Evolutionary conservation across 2,888 invertebrate species (phyloP).

Genomic region (Andrena hattorfiana): DNA sequence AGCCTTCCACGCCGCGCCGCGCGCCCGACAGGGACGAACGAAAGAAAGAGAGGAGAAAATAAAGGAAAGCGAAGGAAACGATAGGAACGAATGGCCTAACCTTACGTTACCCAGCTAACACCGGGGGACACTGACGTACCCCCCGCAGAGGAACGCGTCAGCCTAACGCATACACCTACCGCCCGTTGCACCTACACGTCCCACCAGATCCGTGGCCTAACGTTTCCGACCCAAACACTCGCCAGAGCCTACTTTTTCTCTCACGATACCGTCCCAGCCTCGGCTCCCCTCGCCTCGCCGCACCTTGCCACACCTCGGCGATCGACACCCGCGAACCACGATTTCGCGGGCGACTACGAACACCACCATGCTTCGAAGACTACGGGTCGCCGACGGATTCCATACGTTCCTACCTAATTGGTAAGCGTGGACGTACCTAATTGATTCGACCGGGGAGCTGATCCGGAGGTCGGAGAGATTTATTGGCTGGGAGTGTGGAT

Average conservation of each 20-base stretch:
- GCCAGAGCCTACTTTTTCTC: neutral
- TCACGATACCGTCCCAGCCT: neutral
- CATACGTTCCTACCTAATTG: too few species aligned
- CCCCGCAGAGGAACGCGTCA: constrained; percentile 79
- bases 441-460: too few species aligned
- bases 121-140: constrained; percentile 82
- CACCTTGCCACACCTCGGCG: too few species aligned
- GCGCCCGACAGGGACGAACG: constrained; percentile 38
- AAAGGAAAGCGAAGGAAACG: constrained; percentile 38
- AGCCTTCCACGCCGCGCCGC: constrained; percentile 57
- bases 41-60: neutral
- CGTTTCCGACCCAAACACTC: neutral
- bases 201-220: neutral
- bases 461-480: too few species aligned
- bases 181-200: constrained; percentile 20
- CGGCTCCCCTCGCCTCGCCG: too few species aligned
- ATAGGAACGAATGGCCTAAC: constrained; percentile 65
- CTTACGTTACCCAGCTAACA: constrained; percentile 68
- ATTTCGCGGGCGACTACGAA: too few species aligned
- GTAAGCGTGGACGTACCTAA: too few species aligned
- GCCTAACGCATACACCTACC: constrained; percentile 34
- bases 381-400: too few species aligned
- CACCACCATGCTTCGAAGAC: too few species aligned
- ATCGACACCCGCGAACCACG: too few species aligned
- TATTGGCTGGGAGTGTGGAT: too few species aligned